A percentile compares a stretch with the other conserved stretches of the same genome.
Evolutionary conservation across 2,797 vertebrate species (phyloP).

Genomic region (Anguilla anguilla): DNA sequence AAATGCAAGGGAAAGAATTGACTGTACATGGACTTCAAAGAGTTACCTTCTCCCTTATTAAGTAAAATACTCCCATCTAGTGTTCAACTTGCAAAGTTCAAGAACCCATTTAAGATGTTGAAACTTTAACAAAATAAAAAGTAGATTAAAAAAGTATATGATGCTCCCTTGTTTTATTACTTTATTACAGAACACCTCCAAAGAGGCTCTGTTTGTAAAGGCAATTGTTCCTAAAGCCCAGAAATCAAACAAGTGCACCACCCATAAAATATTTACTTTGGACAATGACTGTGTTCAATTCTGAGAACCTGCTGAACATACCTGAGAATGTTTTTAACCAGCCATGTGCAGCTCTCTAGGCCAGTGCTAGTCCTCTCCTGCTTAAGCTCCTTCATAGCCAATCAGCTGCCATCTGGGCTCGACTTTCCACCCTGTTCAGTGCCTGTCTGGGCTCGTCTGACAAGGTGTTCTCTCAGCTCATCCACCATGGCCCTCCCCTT

Average conservation of each 20-base stretch:
- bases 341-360: constrained; percentile 38
- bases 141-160: background rate
- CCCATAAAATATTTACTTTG: background rate
- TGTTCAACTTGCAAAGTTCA: background rate
- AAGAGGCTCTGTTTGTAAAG: background rate
- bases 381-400: background rate
- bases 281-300: background rate
- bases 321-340: constrained; percentile 39
- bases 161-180: no score
- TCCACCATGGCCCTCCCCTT: constrained; percentile 36
- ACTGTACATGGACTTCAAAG: no score
- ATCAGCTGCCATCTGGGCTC: background rate
- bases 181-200: background rate
- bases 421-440: background rate
- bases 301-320: constrained; percentile 44
- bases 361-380: background rate
- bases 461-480: constrained; percentile 43
- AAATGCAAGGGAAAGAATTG: no score
- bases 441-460: background rate
- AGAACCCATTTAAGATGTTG: background rate
- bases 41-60: background rate
- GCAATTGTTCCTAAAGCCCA: background rate
- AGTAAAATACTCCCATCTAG: constrained; percentile 15
- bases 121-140: background rate
- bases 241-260: background rate